phyloP scores from a whole-genome alignment of 2,113 vertebrate genomes.

The Pelecanus crispus region DNA sequence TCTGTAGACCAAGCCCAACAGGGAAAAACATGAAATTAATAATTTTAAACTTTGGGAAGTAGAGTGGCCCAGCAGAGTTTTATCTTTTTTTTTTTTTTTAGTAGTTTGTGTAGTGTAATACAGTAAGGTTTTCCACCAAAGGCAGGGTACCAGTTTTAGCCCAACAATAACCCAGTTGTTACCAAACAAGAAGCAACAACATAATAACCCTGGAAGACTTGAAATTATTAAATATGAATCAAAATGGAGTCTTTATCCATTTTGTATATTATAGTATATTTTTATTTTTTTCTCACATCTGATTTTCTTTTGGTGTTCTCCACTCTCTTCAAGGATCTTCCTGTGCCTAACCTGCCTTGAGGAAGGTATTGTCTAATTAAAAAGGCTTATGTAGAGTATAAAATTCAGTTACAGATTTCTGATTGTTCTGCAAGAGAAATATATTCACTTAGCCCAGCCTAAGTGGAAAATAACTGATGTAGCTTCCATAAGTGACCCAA shows the following conservation, averaged over 20 bases:
- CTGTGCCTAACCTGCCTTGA: rapidly evolving
- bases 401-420: not conserved
- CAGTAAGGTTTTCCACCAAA: not conserved
- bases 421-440: not conserved
- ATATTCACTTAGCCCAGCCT: not conserved
- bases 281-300: not conserved
- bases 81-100: not conserved
- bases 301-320: not conserved
- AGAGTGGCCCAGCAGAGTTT: not conserved
- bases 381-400: not conserved
- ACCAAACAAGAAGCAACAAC: not conserved
- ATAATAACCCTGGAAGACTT: not conserved
- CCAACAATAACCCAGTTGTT: not conserved
- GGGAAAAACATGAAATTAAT: not conserved
- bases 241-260: not conserved
- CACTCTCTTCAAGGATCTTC: not conserved
- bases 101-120: not conserved
- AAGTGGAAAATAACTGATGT: not conserved
- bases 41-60: not conserved
- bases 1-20: not conserved
- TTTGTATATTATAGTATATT: not conserved
- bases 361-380: not conserved
- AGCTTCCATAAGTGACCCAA: not conserved
- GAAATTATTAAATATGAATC: not conserved
- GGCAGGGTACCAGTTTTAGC: not conserved